These are phyloP conservation scores for Myotis yumanensis DNA, from an alignment of 2,113 vertebrate genomes.

Conservation along the genomic window DNA sequence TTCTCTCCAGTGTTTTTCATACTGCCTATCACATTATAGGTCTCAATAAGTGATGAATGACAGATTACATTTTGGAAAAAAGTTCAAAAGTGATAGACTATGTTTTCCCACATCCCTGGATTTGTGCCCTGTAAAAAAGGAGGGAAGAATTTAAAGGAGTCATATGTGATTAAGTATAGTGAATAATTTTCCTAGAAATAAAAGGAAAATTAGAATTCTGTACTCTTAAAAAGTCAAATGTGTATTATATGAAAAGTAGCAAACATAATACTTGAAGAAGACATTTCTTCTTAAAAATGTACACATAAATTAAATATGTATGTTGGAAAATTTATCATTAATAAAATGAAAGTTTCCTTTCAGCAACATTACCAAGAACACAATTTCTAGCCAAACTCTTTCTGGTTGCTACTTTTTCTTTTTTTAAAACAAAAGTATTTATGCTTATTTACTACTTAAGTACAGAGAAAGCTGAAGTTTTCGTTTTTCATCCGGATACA, in stretches of 20 bases:
- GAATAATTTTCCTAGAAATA: background rate
- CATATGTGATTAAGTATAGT: background rate
- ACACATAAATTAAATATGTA: background rate
- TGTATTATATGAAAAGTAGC: conserved; percentile 7
- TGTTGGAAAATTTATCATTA: conserved; percentile 32
- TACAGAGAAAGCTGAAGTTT: background rate
- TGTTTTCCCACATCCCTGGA: conserved; percentile 2
- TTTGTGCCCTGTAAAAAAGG: background rate
- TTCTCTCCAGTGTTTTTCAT: background rate
- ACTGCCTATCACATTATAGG: background rate
- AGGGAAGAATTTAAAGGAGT: background rate
- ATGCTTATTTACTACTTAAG: conserved; percentile 19
- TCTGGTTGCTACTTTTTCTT: background rate
- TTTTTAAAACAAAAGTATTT: background rate
- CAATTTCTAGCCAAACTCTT: background rate
- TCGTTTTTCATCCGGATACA: background rate
- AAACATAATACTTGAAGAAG: background rate
- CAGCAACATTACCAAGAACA: background rate
- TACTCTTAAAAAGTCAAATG: conserved; percentile 4
- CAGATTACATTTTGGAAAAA: background rate
- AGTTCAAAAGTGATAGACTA: background rate
- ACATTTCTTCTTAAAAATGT: conserved; percentile 16
- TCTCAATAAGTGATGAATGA: background rate
- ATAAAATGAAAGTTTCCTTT: background rate
- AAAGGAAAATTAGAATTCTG: conserved; percentile 1